These are phyloP conservation scores for Holcopasites calliopsidis DNA, from an alignment of 1,140 invertebrate genomes.

Conservation along the genomic window DNA sequence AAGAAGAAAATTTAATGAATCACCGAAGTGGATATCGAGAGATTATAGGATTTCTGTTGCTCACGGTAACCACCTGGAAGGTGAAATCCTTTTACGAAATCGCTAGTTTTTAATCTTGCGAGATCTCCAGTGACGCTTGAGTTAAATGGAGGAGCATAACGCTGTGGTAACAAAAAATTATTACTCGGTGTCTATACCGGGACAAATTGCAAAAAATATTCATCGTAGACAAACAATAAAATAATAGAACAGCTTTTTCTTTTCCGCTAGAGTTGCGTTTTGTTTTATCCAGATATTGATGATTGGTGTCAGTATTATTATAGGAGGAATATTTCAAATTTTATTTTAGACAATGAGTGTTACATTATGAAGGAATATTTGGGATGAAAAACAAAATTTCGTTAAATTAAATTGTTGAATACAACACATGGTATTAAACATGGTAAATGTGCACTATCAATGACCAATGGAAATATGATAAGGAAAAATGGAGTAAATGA, in stretches of 20 bases:
- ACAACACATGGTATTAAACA: no score
- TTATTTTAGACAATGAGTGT: no score
- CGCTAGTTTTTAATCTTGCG: constrained; percentile 32
- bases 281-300: neutral
- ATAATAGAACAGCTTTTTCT: neutral
- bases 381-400: no score
- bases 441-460: no score
- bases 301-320: no score
- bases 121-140: constrained; percentile 32
- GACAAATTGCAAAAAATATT: neutral
- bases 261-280: neutral
- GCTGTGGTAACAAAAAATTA: constrained; percentile 9
- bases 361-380: no score
- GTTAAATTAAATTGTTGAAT: no score
- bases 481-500: no score
- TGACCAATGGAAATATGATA: no score
- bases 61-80: neutral
- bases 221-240: neutral
- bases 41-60: constrained; percentile 17
- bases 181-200: constrained; percentile 23
- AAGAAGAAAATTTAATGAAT: constrained; percentile 19
- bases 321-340: no score
- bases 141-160: neutral
- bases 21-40: neutral
- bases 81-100: constrained; percentile 55